These are phyloP conservation scores for Platycheirus rosarum DNA, from an alignment of 2,888 invertebrate genomes.

Conservation along the genomic window DNA sequence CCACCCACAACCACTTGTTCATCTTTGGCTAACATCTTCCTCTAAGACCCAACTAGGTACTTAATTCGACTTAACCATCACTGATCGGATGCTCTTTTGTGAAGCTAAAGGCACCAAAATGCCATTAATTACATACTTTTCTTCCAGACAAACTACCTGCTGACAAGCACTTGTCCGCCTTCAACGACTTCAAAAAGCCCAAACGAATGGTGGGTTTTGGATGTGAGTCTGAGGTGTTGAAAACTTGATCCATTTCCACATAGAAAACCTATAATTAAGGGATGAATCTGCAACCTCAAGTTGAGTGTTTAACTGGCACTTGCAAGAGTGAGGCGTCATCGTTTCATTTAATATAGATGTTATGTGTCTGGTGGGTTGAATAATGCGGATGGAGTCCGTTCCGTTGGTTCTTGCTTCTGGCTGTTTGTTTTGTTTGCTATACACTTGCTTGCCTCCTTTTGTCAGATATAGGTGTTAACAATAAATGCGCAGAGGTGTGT, in stretches of 20 bases:
- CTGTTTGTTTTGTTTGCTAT: constrained; percentile 7
- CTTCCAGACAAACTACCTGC: constrained; percentile 61
- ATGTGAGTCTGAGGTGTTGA: constrained; percentile 60
- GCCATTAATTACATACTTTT: constrained; percentile 54
- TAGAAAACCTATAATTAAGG: constrained; percentile 67
- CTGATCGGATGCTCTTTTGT: constrained; percentile 8
- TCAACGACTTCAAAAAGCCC: constrained; percentile 32
- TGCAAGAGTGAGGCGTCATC: constrained; percentile 29
- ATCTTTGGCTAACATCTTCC: no score
- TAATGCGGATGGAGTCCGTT: constrained; percentile 1
- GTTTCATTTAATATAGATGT: background rate
- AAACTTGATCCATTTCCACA: constrained; percentile 61
- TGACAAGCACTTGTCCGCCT: constrained; percentile 62
- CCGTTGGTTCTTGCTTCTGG: constrained; percentile 13
- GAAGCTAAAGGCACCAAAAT: background rate
- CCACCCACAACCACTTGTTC: no score
- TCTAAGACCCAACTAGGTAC: background rate
- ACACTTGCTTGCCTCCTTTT: constrained; percentile 15
- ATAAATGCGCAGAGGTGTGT: constrained; percentile 53
- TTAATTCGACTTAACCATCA: constrained; percentile 1
- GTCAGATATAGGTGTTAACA: constrained; percentile 31
- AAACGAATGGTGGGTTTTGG: background rate
- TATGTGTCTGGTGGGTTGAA: constrained; percentile 13
- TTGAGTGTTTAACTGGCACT: constrained; percentile 66
- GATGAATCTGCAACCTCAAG: constrained; percentile 68